Evolutionary conservation across 2,797 vertebrate species (phyloP).

Genomic region (Sebastes steindachneri): DNA sequence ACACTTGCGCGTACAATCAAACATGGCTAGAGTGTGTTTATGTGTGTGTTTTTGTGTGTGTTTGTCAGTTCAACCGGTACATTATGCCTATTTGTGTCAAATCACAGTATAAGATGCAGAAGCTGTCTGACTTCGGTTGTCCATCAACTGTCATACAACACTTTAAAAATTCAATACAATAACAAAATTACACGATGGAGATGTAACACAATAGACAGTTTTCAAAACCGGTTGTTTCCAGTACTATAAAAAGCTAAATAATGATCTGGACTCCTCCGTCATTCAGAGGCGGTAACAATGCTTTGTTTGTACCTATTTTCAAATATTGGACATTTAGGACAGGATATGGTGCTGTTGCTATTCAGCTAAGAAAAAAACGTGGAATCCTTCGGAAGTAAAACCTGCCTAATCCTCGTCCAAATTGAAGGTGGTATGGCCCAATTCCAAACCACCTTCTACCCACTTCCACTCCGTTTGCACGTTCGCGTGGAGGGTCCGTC

Average conservation of each 20-base stretch:
- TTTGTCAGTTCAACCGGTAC: neutral
- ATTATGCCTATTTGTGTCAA: neutral
- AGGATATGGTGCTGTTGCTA: neutral
- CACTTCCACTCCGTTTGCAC: no score
- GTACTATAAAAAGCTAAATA: neutral
- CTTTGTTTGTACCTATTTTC: neutral
- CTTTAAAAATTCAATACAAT: neutral
- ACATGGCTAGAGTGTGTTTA: neutral
- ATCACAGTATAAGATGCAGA: neutral
- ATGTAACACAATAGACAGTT: neutral
- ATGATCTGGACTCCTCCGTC: neutral
- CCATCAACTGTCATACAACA: neutral
- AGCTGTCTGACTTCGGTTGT: neutral
- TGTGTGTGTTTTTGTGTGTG: conserved; percentile 1
- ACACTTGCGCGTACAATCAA: neutral
- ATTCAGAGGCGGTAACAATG: neutral
- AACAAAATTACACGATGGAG: neutral
- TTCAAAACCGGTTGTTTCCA: neutral
- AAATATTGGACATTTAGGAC: neutral
- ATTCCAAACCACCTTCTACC: no score
- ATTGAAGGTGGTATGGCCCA: neutral
- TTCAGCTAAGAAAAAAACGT: neutral
- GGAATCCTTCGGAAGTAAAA: neutral
- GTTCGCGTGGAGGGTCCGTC: no score
- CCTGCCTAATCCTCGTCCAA: neutral